Conservation (phyloP, 2,888 invertebrate species). For the Eremobia ochroleuca region DNA sequence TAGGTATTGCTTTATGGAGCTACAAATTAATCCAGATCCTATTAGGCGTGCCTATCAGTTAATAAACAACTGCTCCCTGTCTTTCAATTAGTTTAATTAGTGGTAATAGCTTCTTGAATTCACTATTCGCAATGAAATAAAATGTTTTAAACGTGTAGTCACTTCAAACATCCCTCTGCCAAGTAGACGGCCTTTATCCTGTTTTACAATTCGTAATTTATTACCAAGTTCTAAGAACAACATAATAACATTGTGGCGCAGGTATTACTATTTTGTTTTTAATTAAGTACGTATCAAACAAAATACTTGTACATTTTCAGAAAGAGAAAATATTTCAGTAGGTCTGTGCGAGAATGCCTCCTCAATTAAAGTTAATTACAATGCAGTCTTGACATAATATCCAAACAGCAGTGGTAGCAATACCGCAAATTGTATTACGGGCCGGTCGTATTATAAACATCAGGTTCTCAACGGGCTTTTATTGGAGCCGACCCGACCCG, state of each 20-base stretch:
- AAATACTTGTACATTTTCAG: constrained; percentile 12
- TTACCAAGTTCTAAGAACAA: background rate
- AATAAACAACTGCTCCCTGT: constrained; percentile 36
- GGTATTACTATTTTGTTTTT: background rate
- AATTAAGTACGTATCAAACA: constrained; percentile 9
- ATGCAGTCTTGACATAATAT: constrained; percentile 46
- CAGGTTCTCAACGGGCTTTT: constrained; percentile 52
- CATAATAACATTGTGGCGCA: background rate
- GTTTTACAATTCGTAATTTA: background rate
- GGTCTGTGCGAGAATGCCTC: constrained; percentile 1
- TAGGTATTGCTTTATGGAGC: constrained; percentile 50
- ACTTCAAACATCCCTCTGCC: background rate
- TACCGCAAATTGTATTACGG: constrained; percentile 46
- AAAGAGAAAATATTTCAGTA: constrained; percentile 17
- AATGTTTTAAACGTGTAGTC: background rate
- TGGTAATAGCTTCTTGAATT: constrained; percentile 16
- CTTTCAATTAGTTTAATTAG: constrained; percentile 37
- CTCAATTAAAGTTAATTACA: constrained; percentile 57
- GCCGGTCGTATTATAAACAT: constrained; percentile 49
- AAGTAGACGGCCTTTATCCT: background rate
- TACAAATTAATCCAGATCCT: constrained; percentile 49
- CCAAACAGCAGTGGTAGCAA: constrained; percentile 26
- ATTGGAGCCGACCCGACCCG: constrained; percentile 66
- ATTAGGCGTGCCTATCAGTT: constrained; percentile 39
- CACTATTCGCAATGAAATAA: constrained; percentile 16